phyloP scores from a whole-genome alignment of 2,113 vertebrate genomes.

The Balaeniceps rex region DNA sequence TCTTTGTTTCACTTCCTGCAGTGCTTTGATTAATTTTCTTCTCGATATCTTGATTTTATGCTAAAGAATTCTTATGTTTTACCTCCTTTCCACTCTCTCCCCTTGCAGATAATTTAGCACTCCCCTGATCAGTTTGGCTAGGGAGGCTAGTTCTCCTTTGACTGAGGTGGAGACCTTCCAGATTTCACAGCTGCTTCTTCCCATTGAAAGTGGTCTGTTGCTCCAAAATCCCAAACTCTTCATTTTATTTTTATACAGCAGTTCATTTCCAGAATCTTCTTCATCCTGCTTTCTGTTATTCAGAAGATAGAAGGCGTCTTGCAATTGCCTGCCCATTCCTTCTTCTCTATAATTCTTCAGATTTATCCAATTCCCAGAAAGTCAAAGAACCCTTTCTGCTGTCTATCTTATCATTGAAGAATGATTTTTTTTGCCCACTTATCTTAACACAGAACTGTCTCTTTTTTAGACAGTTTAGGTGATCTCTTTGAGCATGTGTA shows the following conservation, averaged over 20 bases:
- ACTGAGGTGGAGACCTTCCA: not conserved
- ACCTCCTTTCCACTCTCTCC: not conserved
- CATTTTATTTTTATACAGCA: not conserved
- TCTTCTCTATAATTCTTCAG: not conserved
- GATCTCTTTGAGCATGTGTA: not conserved
- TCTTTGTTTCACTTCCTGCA: not conserved
- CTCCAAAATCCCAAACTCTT: not conserved
- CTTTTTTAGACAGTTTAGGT: not conserved
- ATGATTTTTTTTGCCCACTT: not conserved
- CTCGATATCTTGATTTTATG: not conserved
- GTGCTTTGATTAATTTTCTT: not conserved
- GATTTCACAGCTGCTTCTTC: not conserved
- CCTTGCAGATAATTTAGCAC: not conserved
- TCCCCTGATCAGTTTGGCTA: not conserved
- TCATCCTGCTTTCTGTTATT: not conserved
- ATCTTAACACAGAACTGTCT: not conserved
- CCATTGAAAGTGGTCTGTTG: not conserved
- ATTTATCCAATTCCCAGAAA: not conserved
- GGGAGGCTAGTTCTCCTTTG: not conserved
- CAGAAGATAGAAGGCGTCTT: not conserved
- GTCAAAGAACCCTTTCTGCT: not conserved
- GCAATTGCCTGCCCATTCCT: not conserved
- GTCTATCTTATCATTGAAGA: not conserved
- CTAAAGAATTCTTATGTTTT: not conserved
- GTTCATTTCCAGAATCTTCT: not conserved